Evolutionary conservation across 2,113 vertebrate genomes (phyloP).

Genomic region (Dasyornis broadbenti): DNA sequence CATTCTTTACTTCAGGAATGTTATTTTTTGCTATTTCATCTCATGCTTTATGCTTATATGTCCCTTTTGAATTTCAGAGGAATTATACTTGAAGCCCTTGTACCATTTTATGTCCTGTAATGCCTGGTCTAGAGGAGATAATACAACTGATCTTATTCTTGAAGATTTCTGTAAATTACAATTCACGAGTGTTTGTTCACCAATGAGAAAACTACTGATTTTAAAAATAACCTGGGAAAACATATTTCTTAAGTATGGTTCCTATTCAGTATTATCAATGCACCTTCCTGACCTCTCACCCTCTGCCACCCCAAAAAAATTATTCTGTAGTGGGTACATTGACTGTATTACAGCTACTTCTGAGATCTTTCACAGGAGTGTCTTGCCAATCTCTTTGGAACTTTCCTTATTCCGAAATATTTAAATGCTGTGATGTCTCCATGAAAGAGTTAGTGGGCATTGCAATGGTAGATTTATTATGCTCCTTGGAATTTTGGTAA

Average conservation of each 20-base stretch:
- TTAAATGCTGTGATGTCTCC: not conserved
- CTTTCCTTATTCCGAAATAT: not conserved
- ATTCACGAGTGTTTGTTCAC: not conserved
- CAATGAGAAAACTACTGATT: not conserved
- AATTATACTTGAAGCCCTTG: not conserved
- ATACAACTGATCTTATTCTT: not conserved
- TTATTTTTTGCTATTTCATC: not conserved
- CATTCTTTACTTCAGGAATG: not conserved
- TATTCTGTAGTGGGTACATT: not conserved
- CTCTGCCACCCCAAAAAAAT: not conserved
- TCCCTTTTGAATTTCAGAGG: not conserved
- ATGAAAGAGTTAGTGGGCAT: not conserved
- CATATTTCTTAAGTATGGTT: not conserved
- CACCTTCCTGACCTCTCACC: not conserved
- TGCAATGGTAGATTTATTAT: not conserved
- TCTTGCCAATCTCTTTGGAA: not conserved
- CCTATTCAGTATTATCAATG: not conserved
- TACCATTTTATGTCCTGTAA: not conserved
- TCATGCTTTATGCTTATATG: not conserved
- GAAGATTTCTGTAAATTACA: not conserved
- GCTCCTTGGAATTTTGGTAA: not conserved
- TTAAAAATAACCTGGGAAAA: not conserved
- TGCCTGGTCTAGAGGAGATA: not conserved
- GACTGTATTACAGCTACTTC: not conserved
- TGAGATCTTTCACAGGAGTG: not conserved